Evolutionary conservation across 2,113 vertebrate species (phyloP), one percentile per base, ranked within the genome.

Genomic region (Nothocercus nigrocapillus): DNA sequence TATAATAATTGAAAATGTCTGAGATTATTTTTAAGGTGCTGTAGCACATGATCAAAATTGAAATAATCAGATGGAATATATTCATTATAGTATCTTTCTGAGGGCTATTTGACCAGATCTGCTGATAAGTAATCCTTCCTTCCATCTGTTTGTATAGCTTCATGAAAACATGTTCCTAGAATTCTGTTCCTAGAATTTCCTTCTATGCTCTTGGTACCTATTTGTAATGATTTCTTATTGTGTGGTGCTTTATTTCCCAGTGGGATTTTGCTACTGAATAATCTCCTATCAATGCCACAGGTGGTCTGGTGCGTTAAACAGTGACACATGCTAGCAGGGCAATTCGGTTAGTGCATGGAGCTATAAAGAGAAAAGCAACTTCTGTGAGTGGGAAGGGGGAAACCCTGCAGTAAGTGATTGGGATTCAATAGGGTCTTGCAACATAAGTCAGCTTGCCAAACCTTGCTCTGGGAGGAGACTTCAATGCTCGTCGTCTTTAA

Each of bases 251-350:
- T 27, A 34, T 32, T 32, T 82, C 47, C 68, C 64, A 54, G 47
- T 67, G 81, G 77, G 69, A 75, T 79, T 90, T 85, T 81, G 72
- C 42, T 88, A 45, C 70, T 69, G 64, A 80, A 61, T 76, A 13
- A 78, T 92, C 74, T 94, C 38, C 49, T 45, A 4, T 76, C 66
- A 94, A 82, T 84, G 85, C 83, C 53, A 44, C 82, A 94, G 36
- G 73, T 72, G 88, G 80, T 40, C 64, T 53, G 64, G 5, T 85
- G 40, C 82, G 73, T 90, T 88, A 89, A 83, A 91, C 80, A 78
- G 59, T 72, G 82, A 85, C n/a, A 75, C 76, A 90, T 2, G 1
- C 13, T 88, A 92, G 54, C 63, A 59, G 85, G 73, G 69, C 69
- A 93, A 94, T 96, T 96, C 1, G 1, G 47, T 75, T 64, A 69